phyloP scores from a whole-genome alignment of 1,140 invertebrate genomes.

The Hydropsyche tenuis region DNA sequence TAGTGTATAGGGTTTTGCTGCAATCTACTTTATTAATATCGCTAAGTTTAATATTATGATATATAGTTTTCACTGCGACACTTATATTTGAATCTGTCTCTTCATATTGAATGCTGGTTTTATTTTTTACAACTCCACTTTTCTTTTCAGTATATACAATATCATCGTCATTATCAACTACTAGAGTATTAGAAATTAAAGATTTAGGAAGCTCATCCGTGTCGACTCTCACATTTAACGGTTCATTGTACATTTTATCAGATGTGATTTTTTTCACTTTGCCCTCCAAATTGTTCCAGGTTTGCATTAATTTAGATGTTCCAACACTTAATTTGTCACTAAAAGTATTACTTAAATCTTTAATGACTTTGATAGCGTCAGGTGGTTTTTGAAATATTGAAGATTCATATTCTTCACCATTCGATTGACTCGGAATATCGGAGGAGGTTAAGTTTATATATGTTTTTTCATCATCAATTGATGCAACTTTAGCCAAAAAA shows the following conservation, averaged over 20 bases:
- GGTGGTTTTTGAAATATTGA: conserved; percentile 54
- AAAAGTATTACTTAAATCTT: conserved; percentile 60
- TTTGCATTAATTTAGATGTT: conserved; percentile 62
- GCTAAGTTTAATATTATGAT: conserved; percentile 41
- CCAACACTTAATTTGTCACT: conserved; percentile 61
- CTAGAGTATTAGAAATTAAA: conserved; percentile 15
- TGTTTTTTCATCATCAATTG: conserved; percentile 51
- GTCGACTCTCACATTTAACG: conserved; percentile 41
- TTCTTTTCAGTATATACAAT: conserved; percentile 17
- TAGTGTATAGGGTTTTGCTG: conserved; percentile 53
- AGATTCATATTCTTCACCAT: conserved; percentile 53
- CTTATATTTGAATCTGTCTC: background rate
- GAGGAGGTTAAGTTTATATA: background rate
- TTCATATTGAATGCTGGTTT: background rate
- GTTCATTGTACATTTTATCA: conserved; percentile 44
- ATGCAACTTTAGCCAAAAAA: conserved; percentile 56
- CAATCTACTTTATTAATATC: conserved; percentile 44
- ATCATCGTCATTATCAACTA: conserved; percentile 31
- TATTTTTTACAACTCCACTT: background rate
- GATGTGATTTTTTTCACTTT: conserved; percentile 46
- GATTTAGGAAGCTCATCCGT: background rate
- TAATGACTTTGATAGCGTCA: conserved; percentile 61
- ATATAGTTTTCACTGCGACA: conserved; percentile 18
- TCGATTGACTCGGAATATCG: conserved; percentile 50
- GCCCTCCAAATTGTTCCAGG: conserved; percentile 54